Conservation (phyloP, 2,888 invertebrate species). For the Agelastica alni region DNA sequence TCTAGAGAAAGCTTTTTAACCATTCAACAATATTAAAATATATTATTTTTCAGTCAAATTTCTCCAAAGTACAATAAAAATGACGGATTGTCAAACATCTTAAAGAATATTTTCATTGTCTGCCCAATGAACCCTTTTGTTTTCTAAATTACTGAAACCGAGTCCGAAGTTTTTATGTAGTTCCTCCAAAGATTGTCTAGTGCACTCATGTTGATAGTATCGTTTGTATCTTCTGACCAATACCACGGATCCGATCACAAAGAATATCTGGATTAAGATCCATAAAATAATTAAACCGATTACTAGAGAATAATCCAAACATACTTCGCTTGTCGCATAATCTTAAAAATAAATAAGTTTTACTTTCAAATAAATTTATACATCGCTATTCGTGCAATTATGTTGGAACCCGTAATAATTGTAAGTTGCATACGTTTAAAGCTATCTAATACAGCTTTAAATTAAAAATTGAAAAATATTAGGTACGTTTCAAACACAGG, state of each 20-base stretch:
- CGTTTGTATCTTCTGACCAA: constrained; percentile 62
- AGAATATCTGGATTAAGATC: constrained; percentile 62
- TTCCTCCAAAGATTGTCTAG: constrained; percentile 55
- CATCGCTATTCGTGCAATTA: too few relatives aligned
- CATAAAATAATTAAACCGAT: constrained; percentile 62
- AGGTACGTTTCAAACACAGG: too few relatives aligned
- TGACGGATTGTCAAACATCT: too few relatives aligned
- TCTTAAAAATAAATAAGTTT: constrained; percentile 44
- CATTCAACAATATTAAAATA: too few relatives aligned
- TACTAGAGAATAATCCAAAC: constrained; percentile 59
- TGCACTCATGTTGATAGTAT: constrained; percentile 57
- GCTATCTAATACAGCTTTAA: too few relatives aligned
- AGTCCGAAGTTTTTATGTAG: constrained; percentile 67
- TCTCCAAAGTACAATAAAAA: too few relatives aligned
- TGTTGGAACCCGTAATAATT: too few relatives aligned
- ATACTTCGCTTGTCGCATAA: constrained; percentile 52
- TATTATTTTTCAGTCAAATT: too few relatives aligned
- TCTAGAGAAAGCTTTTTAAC: too few relatives aligned
- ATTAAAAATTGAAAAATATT: too few relatives aligned
- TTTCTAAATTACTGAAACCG: constrained; percentile 67
- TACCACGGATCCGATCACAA: constrained; percentile 61
- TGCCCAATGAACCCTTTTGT: constrained; percentile 72
- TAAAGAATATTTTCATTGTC: constrained; percentile 53
- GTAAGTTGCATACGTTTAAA: too few relatives aligned
- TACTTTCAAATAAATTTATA: too few relatives aligned